Base-by-base conservation (phyloP, 2,113 vertebrate species). In the Thryonomys swinderianus region DNA sequence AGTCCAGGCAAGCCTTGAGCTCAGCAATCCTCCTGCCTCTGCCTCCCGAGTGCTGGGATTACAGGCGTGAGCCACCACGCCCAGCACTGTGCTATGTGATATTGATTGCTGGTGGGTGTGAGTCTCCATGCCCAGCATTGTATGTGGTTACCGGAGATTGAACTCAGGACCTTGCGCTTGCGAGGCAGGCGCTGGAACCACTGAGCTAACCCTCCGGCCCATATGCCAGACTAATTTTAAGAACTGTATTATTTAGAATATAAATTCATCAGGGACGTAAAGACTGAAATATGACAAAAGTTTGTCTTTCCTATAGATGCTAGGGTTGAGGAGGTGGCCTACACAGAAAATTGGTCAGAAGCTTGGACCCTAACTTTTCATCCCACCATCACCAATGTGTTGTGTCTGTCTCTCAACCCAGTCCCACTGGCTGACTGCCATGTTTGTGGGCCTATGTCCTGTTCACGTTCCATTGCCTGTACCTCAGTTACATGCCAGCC, bases 311-410 rank as follows among this genome's bases (percentile, higher is more conserved):
- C 51, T 48, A 45, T 34, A 34, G 85, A 79, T 64, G 8, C 57
- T 62, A 20, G 34, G 66, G 51, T 17, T 10, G 62, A 20, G 74
- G 20, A 5, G n/a, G 23, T 40, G 25, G 32, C 13, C 40, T 18
- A 13, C 21, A 57, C 48, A n/a, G 4, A 40, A 84, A 27, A 8
- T 16, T 42, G 9, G 11, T 79, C 55, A 30, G 66, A 34, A 37
- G 61, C n/a, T 23, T 18, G 37, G 59, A 21, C 1, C 42, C 89
- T 32, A 37, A 57, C 57, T 40, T 51, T 32, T 23, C 53, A 59
- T 40, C 51, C 16, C 5, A 7, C 14, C 12, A 32, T 40, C 11
- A 42, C 21, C 32, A 40, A 62, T 1, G 0, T 8, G 2, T n/a
- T n/a, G n/a, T n/a, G n/a, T n/a, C 21, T 11, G 20, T 7, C 48